Percentiles rank a stretch among this genome's conserved stretches.
Evolutionary conservation across 2,888 invertebrate genomes (phyloP).

Genomic region (Polyommatus icarus): DNA sequence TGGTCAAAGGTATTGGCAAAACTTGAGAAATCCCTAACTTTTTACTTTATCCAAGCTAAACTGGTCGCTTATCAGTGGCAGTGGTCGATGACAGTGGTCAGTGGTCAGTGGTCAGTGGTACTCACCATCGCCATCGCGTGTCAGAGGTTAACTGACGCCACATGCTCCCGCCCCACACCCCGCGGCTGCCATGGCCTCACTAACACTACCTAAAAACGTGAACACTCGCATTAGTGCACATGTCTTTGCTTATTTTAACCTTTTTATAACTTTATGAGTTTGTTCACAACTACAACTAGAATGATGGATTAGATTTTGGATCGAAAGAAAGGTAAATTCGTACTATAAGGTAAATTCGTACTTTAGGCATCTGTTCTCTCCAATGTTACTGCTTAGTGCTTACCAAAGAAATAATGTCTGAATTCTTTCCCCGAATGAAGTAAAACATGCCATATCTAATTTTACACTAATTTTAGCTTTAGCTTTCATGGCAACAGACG

Average conservation of each 20-base stretch:
- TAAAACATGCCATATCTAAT: not conserved
- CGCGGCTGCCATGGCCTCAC: slow-evolving; percentile 13
- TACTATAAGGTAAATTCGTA: too few species aligned
- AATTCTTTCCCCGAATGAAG: not conserved
- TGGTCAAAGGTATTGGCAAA: too few species aligned
- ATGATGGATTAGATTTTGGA: not conserved
- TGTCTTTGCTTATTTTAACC: not conserved
- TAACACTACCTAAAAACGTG: slow-evolving; percentile 14
- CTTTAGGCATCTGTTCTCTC: too few species aligned
- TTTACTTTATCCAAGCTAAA: too few species aligned
- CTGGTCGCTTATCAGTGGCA: not conserved
- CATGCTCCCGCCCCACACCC: not conserved
- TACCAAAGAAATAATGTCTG: too few species aligned
- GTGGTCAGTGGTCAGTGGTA: not conserved
- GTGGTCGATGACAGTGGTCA: not conserved
- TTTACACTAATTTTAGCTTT: not conserved
- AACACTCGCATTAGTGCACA: not conserved
- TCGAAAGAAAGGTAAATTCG: too few species aligned
- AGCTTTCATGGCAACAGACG: not conserved
- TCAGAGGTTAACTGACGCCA: slow-evolving; percentile 21
- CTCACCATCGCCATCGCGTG: slow-evolving; percentile 21
- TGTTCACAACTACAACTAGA: not conserved
- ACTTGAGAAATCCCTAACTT: too few species aligned
- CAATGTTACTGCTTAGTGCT: too few species aligned
- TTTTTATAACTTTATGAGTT: not conserved